phyloP scores from a whole-genome alignment of 2,888 invertebrate species.

The Drosophila austrosaltans region DNA sequence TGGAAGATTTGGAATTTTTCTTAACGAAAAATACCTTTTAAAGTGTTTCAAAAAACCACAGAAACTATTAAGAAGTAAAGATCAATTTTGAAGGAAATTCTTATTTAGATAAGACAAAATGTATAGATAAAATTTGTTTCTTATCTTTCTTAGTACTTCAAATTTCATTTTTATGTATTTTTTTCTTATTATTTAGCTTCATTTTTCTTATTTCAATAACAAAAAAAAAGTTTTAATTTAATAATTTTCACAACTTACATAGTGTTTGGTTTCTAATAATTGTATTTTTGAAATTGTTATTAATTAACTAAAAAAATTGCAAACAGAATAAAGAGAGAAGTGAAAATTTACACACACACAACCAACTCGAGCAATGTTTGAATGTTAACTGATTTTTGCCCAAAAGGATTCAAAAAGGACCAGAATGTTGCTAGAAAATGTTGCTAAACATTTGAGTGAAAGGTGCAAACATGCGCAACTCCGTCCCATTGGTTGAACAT shows the following conservation, averaged over 20 bases:
- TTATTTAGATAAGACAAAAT: too few relatives aligned
- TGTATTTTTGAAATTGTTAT: neutral
- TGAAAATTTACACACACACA: slow-evolving; percentile 53
- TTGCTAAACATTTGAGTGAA: slow-evolving; percentile 30
- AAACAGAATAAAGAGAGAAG: slow-evolving; percentile 51
- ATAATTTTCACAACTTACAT: neutral
- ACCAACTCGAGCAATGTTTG: slow-evolving; percentile 51
- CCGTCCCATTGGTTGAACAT: neutral
- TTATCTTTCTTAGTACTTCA: too few relatives aligned
- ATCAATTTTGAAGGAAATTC: too few relatives aligned
- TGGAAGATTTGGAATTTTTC: too few relatives aligned
- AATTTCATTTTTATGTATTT: neutral
- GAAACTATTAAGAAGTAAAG: too few relatives aligned
- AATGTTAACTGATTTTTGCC: slow-evolving; percentile 49
- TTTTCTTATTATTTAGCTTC: neutral
- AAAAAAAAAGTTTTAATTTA: too few relatives aligned
- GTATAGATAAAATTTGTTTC: too few relatives aligned
- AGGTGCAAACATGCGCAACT: slow-evolving; percentile 26
- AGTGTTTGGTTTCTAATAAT: neutral
- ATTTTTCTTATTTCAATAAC: neutral
- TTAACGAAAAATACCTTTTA: too few relatives aligned
- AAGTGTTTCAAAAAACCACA: too few relatives aligned
- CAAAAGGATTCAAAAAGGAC: slow-evolving; percentile 17
- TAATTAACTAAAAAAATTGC: slow-evolving; percentile 28
- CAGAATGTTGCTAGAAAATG: slow-evolving; percentile 26